phyloP scores from a whole-genome alignment of 2,888 invertebrate genomes.

The Meliscaeva auricollis region DNA sequence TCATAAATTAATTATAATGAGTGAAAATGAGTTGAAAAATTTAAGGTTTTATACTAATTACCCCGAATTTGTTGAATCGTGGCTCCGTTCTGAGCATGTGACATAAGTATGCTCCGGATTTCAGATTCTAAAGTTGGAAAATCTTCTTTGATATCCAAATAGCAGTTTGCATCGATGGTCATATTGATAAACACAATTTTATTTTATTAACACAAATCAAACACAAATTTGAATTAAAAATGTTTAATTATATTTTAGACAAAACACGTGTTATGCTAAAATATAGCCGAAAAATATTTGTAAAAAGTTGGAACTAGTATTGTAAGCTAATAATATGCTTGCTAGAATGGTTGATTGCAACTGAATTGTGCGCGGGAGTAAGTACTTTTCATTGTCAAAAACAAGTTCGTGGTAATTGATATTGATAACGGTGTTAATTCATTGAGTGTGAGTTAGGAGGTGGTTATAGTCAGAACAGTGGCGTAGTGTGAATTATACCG shows the following conservation, averaged over 20 bases:
- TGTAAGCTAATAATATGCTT: conserved; percentile 14
- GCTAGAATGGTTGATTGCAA: conserved; percentile 34
- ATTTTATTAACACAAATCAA: neutral
- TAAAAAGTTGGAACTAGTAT: neutral
- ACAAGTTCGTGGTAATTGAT: conserved; percentile 41
- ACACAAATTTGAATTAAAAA: conserved; percentile 4
- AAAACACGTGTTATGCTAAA: conserved; percentile 60
- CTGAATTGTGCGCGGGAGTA: conserved; percentile 42
- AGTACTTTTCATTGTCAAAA: conserved; percentile 24
- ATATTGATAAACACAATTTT: conserved; percentile 72
- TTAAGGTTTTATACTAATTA: conserved; percentile 77
- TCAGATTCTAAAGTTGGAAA: conserved; percentile 81
- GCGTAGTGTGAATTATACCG: conserved; percentile 17
- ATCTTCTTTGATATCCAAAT: conserved; percentile 79
- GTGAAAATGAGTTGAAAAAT: neutral
- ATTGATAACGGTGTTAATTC: conserved; percentile 39
- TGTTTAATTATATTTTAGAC: neutral
- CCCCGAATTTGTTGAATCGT: conserved; percentile 82
- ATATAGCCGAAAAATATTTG: neutral
- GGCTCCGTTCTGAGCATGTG: conserved; percentile 82
- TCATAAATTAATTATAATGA: neutral
- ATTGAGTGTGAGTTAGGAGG: conserved; percentile 25
- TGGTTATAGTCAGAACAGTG: neutral
- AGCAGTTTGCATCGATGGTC: conserved; percentile 80
- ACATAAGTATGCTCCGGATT: conserved; percentile 81